Conservation (phyloP, 2,113 vertebrate genomes). For the Heliornis fulica region DNA sequence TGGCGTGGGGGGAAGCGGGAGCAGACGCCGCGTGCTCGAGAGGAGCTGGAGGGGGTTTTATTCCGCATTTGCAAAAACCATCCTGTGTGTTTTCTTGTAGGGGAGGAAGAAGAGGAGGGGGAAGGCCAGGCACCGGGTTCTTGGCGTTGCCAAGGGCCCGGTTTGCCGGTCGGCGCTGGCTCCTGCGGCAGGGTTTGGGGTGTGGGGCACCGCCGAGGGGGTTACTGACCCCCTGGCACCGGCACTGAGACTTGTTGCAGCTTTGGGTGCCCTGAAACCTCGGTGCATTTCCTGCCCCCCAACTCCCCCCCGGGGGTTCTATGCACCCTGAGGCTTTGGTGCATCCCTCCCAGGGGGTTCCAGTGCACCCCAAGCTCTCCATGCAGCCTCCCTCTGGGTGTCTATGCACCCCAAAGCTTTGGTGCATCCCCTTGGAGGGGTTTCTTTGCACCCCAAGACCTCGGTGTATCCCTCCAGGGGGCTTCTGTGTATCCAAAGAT, state of each 20-base stretch:
- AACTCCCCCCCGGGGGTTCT: background rate
- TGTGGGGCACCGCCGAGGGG: background rate
- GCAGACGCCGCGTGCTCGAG: background rate
- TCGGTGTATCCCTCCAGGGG: fast-evolving
- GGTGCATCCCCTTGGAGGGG: background rate
- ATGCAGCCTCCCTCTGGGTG: too few relatives aligned
- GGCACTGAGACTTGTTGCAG: background rate
- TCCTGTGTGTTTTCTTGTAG: constrained; percentile 1
- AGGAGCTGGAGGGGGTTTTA: constrained; percentile 18
- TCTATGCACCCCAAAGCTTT: background rate
- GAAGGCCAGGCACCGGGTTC: background rate
- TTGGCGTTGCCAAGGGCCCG: background rate
- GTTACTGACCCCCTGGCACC: background rate
- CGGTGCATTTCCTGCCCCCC: background rate
- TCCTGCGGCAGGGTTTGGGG: background rate
- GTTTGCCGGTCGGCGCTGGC: background rate
- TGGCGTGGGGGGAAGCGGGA: background rate
- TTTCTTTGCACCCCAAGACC: background rate
- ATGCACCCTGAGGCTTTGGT: fast-evolving
- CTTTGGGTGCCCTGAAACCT: background rate
- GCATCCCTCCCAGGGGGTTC: background rate
- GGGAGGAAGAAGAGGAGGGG: constrained; percentile 14
- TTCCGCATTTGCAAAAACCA: background rate
- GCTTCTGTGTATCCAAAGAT: background rate
- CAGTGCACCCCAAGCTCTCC: fast-evolving